These are phyloP conservation scores for Kryphioiulus occultus DNA, from an alignment of 2,888 invertebrate genomes.

Conservation along the genomic window DNA sequence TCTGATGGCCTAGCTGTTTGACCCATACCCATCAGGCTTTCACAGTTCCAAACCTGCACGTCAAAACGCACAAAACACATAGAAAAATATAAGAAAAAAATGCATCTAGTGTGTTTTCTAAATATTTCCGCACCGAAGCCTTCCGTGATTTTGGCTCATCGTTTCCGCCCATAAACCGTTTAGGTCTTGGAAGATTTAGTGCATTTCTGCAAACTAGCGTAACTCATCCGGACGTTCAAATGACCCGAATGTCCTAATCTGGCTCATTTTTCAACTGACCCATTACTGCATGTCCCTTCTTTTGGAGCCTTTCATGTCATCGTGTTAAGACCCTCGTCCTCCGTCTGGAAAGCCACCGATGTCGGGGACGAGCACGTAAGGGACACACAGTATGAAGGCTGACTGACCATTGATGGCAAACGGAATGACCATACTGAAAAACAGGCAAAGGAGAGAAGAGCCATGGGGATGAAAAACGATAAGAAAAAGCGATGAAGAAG, in stretches of 20 bases:
- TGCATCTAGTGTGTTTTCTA: too few relatives aligned
- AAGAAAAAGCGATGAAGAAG: not conserved
- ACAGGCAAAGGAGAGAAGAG: not conserved
- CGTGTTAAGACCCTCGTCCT: not conserved
- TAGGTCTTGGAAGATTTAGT: not conserved
- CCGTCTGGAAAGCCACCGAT: not conserved
- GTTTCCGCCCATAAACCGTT: not conserved
- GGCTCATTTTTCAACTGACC: slow-evolving; percentile 33
- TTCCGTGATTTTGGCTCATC: too few relatives aligned
- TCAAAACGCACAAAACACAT: too few relatives aligned
- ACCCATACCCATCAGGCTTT: too few relatives aligned
- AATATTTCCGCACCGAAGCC: too few relatives aligned
- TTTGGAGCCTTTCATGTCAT: not conserved
- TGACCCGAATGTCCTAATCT: slow-evolving; percentile 11
- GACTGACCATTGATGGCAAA: not conserved
- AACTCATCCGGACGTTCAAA: not conserved
- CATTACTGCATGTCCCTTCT: not conserved
- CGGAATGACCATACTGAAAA: not conserved
- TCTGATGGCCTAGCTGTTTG: too few relatives aligned
- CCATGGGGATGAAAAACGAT: not conserved
- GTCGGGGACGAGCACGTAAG: slow-evolving; percentile 5
- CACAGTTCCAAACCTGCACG: too few relatives aligned
- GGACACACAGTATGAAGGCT: not conserved
- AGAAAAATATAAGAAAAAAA: too few relatives aligned
- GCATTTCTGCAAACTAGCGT: not conserved